These are phyloP conservation scores for Pachymerium ferrugineum DNA, from an alignment of 2,888 invertebrate species.

Conservation along the genomic window DNA sequence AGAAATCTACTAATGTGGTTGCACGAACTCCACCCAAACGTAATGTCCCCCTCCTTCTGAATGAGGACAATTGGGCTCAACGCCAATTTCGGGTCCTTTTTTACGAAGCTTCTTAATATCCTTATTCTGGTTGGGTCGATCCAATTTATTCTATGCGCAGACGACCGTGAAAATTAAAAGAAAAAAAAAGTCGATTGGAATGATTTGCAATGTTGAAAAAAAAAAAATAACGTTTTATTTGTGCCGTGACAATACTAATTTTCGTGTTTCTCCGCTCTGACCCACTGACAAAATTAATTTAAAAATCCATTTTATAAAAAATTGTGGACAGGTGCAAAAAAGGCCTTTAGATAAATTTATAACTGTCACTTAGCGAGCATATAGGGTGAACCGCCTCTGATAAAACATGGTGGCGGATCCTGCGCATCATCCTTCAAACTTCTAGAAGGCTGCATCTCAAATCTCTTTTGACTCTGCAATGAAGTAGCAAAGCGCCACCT, in stretches of 20 bases:
- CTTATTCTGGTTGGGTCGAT: background rate
- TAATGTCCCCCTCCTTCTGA: background rate
- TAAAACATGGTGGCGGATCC: constrained; percentile 22
- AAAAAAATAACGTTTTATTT: background rate
- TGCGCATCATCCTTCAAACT: constrained; percentile 16
- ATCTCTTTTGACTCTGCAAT: background rate
- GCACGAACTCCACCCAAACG: background rate
- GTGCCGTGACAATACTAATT: background rate
- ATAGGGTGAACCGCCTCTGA: background rate
- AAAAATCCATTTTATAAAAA: background rate
- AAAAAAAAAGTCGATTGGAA: background rate
- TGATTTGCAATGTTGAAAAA: background rate
- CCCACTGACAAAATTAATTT: background rate
- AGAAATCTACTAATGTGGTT: background rate
- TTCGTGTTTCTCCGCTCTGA: background rate
- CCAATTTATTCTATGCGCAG: background rate
- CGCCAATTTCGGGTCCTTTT: background rate
- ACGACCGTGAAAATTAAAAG: background rate
- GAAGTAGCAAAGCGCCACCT: background rate
- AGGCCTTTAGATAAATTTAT: background rate
- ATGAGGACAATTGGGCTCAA: background rate
- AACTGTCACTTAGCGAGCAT: background rate
- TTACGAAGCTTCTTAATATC: background rate
- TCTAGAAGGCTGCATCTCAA: background rate
- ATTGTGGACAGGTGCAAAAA: no score